Evolutionary conservation across 2,113 vertebrate species (phyloP).

Genomic region (Pelecanoides urinatrix): DNA sequence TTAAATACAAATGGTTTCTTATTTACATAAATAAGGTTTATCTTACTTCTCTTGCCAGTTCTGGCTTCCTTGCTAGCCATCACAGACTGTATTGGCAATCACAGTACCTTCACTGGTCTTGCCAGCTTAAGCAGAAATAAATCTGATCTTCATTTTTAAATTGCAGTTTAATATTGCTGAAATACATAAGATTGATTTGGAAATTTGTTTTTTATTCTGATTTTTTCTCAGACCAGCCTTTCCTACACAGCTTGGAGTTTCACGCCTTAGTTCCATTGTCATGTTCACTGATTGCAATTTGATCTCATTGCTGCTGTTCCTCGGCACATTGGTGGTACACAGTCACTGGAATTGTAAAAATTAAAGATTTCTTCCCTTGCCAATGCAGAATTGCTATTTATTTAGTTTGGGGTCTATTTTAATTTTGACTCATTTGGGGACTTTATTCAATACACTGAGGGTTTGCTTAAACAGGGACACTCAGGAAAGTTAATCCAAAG

Average conservation of each 20-base stretch:
- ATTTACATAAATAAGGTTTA: constrained; percentile 53
- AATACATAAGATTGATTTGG: not conserved
- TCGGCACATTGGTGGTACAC: not conserved
- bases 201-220: not conserved
- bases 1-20: constrained; percentile 53
- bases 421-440: constrained; percentile 55
- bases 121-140: constrained; percentile 41
- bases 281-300: not conserved
- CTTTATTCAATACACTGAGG: constrained; percentile 41
- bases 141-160: constrained; percentile 55
- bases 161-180: not conserved
- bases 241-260: not conserved
- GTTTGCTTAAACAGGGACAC: constrained; percentile 62
- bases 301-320: not conserved
- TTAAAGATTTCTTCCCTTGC: constrained; percentile 39
- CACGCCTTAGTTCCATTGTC: not conserved
- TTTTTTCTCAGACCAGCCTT: not conserved
- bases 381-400: constrained; percentile 33
- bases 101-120: not conserved
- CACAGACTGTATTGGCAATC: constrained; percentile 35
- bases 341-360: constrained; percentile 19
- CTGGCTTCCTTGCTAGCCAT: constrained; percentile 46
- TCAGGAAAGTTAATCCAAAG: constrained; percentile 68
- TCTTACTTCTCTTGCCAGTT: constrained; percentile 34
- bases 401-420: constrained; percentile 49